Conservation (phyloP, 2,797 vertebrate genomes). For the Sitta carolinensis region DNA sequence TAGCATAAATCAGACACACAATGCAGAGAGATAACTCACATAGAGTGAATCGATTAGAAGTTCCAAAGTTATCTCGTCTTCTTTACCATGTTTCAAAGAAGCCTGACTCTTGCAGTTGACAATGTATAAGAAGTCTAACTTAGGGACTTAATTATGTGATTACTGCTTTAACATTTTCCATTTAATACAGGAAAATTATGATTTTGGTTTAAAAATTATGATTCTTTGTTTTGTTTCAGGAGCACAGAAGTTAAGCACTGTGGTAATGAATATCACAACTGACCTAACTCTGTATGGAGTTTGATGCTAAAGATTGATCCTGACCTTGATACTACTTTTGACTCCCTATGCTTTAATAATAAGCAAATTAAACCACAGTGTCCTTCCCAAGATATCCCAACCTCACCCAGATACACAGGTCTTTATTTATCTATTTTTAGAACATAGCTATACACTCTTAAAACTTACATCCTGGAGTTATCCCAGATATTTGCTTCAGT, state of each 20-base stretch:
- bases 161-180: neutral
- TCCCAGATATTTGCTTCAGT: neutral
- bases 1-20: neutral
- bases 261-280: neutral
- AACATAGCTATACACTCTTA: neutral
- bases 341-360: neutral
- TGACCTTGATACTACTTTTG: neutral
- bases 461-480: neutral
- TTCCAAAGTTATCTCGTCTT: neutral
- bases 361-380: neutral
- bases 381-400: neutral
- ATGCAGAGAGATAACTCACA: neutral
- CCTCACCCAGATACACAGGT: neutral
- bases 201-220: neutral
- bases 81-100: neutral
- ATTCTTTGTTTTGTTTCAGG: neutral
- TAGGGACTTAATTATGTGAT: neutral
- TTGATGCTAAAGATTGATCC: neutral
- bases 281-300: neutral
- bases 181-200: neutral
- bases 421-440: neutral
- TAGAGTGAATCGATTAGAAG: neutral
- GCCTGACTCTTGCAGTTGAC: neutral
- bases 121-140: neutral
- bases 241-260: neutral